Conservation (phyloP, 2,113 vertebrate genomes). For the Glareola pratincola region DNA sequence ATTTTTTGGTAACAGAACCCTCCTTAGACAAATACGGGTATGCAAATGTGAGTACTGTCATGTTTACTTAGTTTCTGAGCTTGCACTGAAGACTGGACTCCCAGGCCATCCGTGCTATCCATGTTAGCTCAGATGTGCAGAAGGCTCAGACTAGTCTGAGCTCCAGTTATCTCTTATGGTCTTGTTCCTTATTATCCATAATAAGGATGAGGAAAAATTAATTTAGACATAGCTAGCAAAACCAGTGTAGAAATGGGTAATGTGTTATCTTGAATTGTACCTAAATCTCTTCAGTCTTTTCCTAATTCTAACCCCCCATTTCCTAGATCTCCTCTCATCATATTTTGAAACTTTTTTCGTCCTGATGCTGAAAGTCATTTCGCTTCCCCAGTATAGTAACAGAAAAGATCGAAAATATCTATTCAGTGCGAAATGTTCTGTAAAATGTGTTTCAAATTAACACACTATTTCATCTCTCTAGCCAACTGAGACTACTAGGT, state of each 20-base stretch:
- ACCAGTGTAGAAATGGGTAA: neutral
- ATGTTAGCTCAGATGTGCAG: neutral
- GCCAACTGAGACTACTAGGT: neutral
- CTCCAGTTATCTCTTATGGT: neutral
- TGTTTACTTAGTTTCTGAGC: neutral
- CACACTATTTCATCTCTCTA: neutral
- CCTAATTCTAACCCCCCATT: neutral
- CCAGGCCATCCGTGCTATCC: neutral
- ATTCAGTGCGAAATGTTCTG: neutral
- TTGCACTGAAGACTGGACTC: neutral
- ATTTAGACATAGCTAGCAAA: neutral
- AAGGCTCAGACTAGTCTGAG: neutral
- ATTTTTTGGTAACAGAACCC: neutral
- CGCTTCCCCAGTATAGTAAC: neutral
- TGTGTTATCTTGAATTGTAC: neutral
- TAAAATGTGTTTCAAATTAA: neutral
- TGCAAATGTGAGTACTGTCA: neutral
- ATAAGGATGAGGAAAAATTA: neutral
- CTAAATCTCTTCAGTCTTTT: neutral
- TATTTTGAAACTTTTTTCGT: neutral
- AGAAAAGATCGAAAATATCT: neutral
- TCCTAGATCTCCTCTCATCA: neutral
- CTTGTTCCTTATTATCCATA: neutral
- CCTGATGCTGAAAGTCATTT: neutral
- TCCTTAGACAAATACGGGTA: neutral